Conservation (phyloP, 2,113 vertebrate species). For the Ictidomys tridecemlineatus region DNA sequence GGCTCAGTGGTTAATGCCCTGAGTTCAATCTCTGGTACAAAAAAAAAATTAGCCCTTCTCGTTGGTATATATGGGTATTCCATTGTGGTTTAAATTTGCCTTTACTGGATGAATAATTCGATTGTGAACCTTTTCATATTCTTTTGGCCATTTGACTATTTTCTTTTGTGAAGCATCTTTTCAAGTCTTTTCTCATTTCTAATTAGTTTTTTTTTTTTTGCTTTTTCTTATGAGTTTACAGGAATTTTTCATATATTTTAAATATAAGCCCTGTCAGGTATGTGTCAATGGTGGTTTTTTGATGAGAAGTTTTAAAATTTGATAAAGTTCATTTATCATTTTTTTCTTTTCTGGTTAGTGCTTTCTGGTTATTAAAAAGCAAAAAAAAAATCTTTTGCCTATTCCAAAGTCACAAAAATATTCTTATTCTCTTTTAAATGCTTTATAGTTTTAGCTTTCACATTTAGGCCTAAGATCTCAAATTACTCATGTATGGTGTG, state of each 20-base stretch:
- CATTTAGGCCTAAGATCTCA: too few species aligned
- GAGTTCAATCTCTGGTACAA: too few species aligned
- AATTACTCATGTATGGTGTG: too few species aligned
- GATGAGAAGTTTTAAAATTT: slow-evolving; percentile 1
- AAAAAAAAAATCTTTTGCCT: not conserved
- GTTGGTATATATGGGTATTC: not conserved
- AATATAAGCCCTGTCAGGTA: too few species aligned
- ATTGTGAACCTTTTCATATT: not conserved
- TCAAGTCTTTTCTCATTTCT: not conserved
- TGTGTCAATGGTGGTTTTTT: too few species aligned
- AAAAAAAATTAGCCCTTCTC: too few species aligned
- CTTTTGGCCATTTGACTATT: not conserved
- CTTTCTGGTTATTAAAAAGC: not conserved
- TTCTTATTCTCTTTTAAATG: not conserved
- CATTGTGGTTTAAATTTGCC: not conserved
- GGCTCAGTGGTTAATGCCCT: too few species aligned
- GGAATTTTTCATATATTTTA: too few species aligned
- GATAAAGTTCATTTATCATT: not conserved
- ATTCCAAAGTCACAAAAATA: not conserved
- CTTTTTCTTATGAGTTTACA: too few species aligned
- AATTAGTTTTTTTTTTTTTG: too few species aligned
- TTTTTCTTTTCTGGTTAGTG: not conserved
- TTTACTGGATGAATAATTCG: not conserved
- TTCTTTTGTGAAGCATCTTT: not conserved
- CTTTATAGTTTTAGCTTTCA: too few species aligned